A percentile compares a stretch with the other conserved stretches of the same genome.
These are phyloP conservation scores for roundworm (Caenorhabditis elegans) DNA, from an alignment of 1,140 invertebrate species.

Conservation along the genomic window WBcel235 BX284602.5:13284001-13284500, in stretches of 20 bases:
- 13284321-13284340: constrained; percentile 4
- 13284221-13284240: background rate
- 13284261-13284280: constrained; percentile 1
- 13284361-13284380: background rate
- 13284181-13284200: background rate
- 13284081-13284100: background rate
- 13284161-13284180: constrained; percentile 12
- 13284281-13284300: background rate
- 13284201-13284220: background rate
- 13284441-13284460: no score
- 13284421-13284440: no score
- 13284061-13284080: background rate
- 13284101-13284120: background rate
- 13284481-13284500: no score
- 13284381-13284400: no score
- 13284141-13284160: background rate
- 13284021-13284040: background rate
- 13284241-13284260: background rate
- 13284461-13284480: no score
- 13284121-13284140: background rate
- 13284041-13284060: background rate
- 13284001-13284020: no score
- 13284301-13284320: background rate
- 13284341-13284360: constrained; percentile 1
- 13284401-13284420: no score